These are phyloP conservation scores for Tenrec ecaudatus DNA, from an alignment of 2,113 vertebrate species.

Conservation along the genomic window DNA sequence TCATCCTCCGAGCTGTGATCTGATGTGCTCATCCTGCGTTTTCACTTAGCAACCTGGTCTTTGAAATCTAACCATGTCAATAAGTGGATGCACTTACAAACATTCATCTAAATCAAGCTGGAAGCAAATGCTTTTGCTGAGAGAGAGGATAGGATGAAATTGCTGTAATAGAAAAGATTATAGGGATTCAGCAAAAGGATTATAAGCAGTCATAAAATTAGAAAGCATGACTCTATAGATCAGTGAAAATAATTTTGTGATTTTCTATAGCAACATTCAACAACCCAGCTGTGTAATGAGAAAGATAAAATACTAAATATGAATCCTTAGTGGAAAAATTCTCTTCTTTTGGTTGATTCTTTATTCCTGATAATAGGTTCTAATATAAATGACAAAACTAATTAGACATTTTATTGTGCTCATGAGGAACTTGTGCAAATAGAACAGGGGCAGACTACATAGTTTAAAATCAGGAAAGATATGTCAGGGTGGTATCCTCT, in stretches of 20 bases:
- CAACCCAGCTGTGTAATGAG: constrained; percentile 68
- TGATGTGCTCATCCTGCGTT: background rate
- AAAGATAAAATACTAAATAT: constrained; percentile 47
- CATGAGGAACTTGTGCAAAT: too few species aligned
- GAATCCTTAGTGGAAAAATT: constrained; percentile 61
- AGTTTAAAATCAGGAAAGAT: too few species aligned
- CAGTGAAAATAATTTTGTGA: constrained; percentile 70
- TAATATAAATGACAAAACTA: background rate
- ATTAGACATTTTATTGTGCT: constrained; percentile 31
- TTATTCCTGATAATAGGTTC: background rate
- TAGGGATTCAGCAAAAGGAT: constrained; percentile 74
- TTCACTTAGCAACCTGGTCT: background rate
- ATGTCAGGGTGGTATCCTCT: too few species aligned
- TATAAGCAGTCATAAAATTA: constrained; percentile 70
- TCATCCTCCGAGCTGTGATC: background rate
- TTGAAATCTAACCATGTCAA: background rate
- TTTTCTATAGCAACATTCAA: constrained; percentile 76
- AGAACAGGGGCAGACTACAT: too few species aligned
- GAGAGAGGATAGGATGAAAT: constrained; percentile 52
- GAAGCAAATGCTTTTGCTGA: constrained; percentile 63
- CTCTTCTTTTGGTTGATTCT: constrained; percentile 54
- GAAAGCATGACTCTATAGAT: constrained; percentile 69
- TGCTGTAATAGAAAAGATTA: constrained; percentile 49
- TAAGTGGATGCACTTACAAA: background rate
- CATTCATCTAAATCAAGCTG: constrained; percentile 46